These are phyloP conservation scores for Enchytraeus crypticus DNA, from an alignment of 2,888 invertebrate species.

Conservation along the genomic window DNA sequence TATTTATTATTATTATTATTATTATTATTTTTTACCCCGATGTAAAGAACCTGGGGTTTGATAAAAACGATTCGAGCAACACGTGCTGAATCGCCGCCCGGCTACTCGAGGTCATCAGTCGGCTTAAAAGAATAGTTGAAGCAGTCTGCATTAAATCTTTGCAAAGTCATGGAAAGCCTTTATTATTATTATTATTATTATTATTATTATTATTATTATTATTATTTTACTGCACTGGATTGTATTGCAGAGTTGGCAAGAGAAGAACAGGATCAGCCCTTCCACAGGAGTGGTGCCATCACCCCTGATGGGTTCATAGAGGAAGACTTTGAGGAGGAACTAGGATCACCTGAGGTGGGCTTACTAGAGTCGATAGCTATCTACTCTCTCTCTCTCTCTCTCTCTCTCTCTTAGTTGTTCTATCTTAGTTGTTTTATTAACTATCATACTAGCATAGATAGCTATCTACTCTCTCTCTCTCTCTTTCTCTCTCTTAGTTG, in stretches of 20 bases:
- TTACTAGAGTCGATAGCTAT: constrained; percentile 4
- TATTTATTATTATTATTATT: neutral
- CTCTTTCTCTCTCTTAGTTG: neutral
- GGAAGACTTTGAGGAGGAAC: constrained; percentile 80
- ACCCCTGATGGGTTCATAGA: constrained; percentile 75
- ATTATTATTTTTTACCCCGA: no score
- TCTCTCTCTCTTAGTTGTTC: neutral
- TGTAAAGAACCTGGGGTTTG: no score
- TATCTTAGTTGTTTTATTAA: neutral
- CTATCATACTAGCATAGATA: neutral
- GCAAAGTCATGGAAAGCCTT: no score
- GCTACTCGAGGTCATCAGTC: no score
- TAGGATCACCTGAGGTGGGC: constrained; percentile 54
- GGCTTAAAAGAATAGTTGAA: no score
- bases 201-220: neutral
- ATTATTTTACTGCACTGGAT: no score
- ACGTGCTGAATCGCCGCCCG: no score
- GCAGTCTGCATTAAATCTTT: no score
- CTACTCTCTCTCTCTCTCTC: no score
- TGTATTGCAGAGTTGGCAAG: constrained; percentile 19
- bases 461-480: no score
- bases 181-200: no score
- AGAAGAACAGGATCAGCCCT: constrained; percentile 25
- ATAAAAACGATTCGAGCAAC: no score
- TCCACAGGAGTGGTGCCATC: constrained; percentile 43